A percentile compares a stretch with the other conserved stretches of the same genome.
phyloP scores from a whole-genome alignment of 2,113 vertebrate species.

The Pongo abelii region DNA sequence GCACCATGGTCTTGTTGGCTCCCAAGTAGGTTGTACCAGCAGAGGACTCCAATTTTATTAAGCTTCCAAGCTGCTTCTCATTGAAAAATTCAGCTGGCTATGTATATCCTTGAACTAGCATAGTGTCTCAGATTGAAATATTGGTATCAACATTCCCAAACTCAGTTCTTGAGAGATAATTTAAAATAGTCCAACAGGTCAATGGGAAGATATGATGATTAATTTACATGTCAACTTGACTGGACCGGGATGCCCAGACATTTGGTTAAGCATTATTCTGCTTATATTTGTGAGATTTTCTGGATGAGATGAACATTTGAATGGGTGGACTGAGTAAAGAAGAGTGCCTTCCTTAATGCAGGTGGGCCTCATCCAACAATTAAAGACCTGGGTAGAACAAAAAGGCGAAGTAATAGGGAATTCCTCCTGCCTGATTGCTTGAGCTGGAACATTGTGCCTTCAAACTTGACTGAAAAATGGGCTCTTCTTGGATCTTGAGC shows the following conservation, averaged over 20 bases:
- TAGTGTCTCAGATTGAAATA: not conserved
- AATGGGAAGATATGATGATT: not conserved
- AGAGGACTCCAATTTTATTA: not conserved
- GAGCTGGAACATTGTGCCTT: not conserved
- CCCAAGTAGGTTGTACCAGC: not conserved
- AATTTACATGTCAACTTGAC: not conserved
- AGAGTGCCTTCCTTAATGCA: not conserved
- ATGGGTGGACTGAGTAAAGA: not conserved
- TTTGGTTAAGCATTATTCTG: not conserved
- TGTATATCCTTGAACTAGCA: not conserved
- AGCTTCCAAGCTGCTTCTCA: not conserved
- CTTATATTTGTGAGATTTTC: not conserved
- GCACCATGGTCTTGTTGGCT: not conserved
- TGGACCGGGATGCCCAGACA: not conserved
- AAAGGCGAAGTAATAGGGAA: not conserved
- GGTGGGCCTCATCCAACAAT: not conserved
- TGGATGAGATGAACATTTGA: not conserved
- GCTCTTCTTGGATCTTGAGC: not conserved
- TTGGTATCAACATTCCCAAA: not conserved
- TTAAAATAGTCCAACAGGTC: not conserved
- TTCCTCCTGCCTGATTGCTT: not conserved
- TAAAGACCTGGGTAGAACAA: not conserved
- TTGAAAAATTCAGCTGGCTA: not conserved
- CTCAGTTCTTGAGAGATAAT: not conserved
- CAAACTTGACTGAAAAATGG: not conserved